Evolutionary conservation across 2,113 vertebrate genomes (phyloP).

Genomic region (Megaleporinus macrocephalus): DNA sequence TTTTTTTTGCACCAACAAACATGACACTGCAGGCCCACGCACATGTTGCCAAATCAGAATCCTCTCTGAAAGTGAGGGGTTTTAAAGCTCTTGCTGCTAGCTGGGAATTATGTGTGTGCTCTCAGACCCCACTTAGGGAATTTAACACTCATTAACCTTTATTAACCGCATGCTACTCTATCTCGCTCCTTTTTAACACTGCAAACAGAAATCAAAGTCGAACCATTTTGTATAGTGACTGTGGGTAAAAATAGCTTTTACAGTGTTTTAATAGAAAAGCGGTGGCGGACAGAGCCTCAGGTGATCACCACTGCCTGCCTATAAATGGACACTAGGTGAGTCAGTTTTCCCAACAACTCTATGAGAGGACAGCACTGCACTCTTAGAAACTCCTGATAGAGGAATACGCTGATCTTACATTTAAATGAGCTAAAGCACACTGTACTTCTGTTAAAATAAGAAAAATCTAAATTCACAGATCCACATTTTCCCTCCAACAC

Average conservation of each 20-base stretch:
- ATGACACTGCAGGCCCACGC: constrained; percentile 24
- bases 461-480: too few species aligned
- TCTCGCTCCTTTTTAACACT: constrained; percentile 23
- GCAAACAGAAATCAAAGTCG: constrained; percentile 23
- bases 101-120: constrained; percentile 22
- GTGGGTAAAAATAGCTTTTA: constrained; percentile 12
- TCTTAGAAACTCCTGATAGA: neutral
- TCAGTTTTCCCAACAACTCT: neutral
- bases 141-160: constrained; percentile 51
- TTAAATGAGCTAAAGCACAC: constrained; percentile 25
- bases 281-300: constrained; percentile 1
- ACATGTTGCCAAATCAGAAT: constrained; percentile 41
- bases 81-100: constrained; percentile 38
- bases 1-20: constrained; percentile 10
- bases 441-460: neutral
- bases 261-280: constrained; percentile 31
- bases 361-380: neutral
- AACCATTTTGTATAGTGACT: constrained; percentile 44
- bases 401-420: neutral
- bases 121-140: constrained; percentile 31
- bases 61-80: constrained; percentile 36
- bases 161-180: constrained; percentile 51
- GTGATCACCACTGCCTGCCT: constrained; percentile 36
- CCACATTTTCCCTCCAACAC: too few species aligned
- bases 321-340: constrained; percentile 18